Evolutionary conservation across 2,888 invertebrate genomes (phyloP), one percentile per base, ranked within the genome.

Genomic region (Pyrocoelia pectoralis): DNA sequence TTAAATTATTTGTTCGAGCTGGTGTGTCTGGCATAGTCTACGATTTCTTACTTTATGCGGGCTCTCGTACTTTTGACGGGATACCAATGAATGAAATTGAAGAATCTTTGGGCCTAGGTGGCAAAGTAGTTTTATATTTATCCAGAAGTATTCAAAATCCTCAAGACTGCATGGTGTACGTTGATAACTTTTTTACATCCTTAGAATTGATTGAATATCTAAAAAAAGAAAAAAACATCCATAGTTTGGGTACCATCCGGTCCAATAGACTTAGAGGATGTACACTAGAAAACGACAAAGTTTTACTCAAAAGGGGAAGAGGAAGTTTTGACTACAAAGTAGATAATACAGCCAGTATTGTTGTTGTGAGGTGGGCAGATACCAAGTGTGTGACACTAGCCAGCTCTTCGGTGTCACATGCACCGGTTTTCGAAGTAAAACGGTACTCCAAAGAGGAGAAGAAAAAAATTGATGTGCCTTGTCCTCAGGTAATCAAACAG

Each of bases 101-200:
- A 19, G 61, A 66, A 51, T 5, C 12, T n/a, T 19, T 50, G 9
- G 28, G 54, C 19, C 51, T 49, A 17, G 18, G 40, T 13, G 19
- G 14, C 38, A 56, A 33, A 53, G 18, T 57, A 40, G 65, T 67
- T 38, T 40, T 61, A 28, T 41, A 53, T 14, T 52, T 63, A 10
- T 51, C 53, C n/a, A 67, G 65, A 56, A 55, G 51, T 13, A 55
- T 68, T 14, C 29, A 46, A n/a, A 28, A 66, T 19, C 58, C 62
- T 14, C 41, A 67, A 33, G 5, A 48, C 8, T 28, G 46, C 12
- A 48, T 64, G 50, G 61, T 73, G 6, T 73, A 68, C 56, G 71
- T 68, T 56, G 72, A 74, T 50, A 73, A 70, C 52, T 73, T 49
- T 56, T 68, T 69, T 54, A 61, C 65, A 2, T 54, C 56, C 19